Conservation (phyloP, 1,140 invertebrate species). For the Vanessa tameamea region DNA sequence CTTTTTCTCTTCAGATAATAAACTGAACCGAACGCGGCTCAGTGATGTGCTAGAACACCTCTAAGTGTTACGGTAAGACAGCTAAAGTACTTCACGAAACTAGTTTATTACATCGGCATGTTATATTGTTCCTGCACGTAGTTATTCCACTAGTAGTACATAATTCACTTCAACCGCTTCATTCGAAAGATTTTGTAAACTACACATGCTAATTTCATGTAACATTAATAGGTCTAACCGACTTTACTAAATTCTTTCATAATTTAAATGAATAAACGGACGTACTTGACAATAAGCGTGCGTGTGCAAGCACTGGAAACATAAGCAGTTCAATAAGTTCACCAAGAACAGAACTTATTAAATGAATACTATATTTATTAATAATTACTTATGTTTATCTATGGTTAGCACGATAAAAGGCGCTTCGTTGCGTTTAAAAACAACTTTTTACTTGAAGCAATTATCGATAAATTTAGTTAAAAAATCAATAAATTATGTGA, state of each 20-base stretch:
- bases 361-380: not conserved
- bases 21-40: too few relatives aligned
- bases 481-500: conserved; percentile 2
- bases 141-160: conserved; percentile 10
- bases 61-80: conserved; percentile 14
- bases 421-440: conserved; percentile 11
- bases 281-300: not conserved
- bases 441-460: not conserved
- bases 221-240: not conserved
- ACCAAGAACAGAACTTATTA: not conserved
- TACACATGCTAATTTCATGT: conserved; percentile 20
- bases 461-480: conserved; percentile 21
- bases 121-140: conserved; percentile 19
- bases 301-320: not conserved
- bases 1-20: too few relatives aligned
- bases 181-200: conserved; percentile 18
- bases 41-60: not conserved
- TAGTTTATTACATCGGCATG: conserved; percentile 16
- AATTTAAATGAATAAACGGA: conserved; percentile 9
- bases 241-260: conserved; percentile 21
- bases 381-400: not conserved
- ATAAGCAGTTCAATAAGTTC: not conserved
- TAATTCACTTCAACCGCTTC: conserved; percentile 4
- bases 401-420: not conserved
- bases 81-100: conserved; percentile 12